These are phyloP conservation scores for Eudyptes chrysolophus DNA, from an alignment of 2,113 vertebrate species.

Conservation along the genomic window DNA sequence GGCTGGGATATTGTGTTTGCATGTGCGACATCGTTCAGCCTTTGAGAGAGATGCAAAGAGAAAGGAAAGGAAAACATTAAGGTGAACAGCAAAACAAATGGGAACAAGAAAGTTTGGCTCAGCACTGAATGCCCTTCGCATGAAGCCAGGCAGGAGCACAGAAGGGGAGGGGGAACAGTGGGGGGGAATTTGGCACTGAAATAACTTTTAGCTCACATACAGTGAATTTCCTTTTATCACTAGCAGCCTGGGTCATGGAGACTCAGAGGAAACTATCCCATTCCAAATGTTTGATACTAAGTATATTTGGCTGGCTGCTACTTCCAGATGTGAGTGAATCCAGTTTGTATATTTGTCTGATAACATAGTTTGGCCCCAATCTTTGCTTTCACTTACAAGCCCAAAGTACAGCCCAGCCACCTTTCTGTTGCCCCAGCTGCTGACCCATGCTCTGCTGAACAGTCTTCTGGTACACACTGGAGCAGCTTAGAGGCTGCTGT, in stretches of 20 bases:
- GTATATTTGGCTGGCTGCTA: conserved; percentile 25
- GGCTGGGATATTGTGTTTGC: neutral
- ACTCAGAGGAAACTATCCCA: conserved; percentile 33
- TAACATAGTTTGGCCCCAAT: neutral
- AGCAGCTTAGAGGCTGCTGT: neutral
- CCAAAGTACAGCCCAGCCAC: neutral
- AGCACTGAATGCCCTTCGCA: neutral
- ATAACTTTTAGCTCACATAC: conserved; percentile 23
- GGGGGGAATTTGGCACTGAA: neutral
- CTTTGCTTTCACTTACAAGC: neutral
- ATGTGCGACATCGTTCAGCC: neutral
- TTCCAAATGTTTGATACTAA: neutral
- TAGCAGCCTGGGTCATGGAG: neutral
- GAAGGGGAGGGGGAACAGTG: neutral
- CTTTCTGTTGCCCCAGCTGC: neutral
- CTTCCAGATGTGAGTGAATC: neutral
- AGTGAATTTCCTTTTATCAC: conserved; percentile 39
- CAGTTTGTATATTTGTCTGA: neutral
- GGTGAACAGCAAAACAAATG: neutral
- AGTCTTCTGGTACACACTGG: accelerated
- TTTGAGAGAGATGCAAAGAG: neutral
- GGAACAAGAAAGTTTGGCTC: neutral
- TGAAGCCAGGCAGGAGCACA: neutral
- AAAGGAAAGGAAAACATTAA: neutral
- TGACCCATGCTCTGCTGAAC: neutral